Evolutionary conservation across 1,140 invertebrate genomes (phyloP).

Genomic region (Euglossa dilemma): DNA sequence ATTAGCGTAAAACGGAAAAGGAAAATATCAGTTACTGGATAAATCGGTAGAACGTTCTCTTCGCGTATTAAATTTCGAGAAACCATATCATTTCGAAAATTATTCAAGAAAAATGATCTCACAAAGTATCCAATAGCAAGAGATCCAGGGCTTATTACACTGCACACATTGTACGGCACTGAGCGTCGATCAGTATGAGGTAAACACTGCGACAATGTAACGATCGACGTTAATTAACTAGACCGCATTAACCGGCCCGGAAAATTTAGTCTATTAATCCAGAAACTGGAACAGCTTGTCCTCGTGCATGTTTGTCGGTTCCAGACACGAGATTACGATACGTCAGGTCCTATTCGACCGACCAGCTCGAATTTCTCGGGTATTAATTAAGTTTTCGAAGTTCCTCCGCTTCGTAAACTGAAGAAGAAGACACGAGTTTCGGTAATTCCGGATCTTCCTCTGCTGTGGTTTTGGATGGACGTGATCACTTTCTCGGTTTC

Average conservation of each 20-base stretch:
- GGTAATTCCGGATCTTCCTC: background rate
- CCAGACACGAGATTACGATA: background rate
- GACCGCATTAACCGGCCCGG: background rate
- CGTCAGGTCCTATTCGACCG: background rate
- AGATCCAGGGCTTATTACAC: background rate
- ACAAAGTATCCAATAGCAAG: background rate
- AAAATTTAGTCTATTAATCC: background rate
- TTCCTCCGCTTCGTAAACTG: background rate
- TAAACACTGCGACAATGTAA: background rate
- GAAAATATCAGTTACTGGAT: no score
- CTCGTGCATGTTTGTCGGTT: background rate
- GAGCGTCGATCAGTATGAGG: no score
- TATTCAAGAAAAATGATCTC: background rate
- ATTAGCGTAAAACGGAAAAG: no score
- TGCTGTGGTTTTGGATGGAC: background rate
- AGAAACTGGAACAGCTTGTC: background rate
- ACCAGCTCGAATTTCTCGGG: background rate
- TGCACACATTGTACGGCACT: accelerated
- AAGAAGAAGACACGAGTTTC: background rate
- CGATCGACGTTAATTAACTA: background rate
- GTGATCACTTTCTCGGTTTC: background rate
- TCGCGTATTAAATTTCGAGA: background rate
- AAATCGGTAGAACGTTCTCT: no score
- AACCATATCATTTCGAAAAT: background rate
- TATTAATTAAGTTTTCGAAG: background rate